phyloP scores from a whole-genome alignment of 2,888 invertebrate species.

The Polia nebulosa region DNA sequence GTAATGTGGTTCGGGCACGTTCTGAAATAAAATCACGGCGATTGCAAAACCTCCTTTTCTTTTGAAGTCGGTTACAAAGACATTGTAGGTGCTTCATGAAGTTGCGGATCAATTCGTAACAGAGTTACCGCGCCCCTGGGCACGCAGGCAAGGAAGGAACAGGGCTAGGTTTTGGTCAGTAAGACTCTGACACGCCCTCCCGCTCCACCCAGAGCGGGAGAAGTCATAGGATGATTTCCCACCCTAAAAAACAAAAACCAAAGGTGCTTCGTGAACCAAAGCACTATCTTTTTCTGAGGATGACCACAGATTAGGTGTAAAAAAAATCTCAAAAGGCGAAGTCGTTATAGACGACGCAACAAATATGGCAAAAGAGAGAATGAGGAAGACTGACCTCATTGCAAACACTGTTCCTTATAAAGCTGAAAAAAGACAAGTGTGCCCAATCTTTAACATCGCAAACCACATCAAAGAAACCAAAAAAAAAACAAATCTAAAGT shows the following conservation, averaged over 20 bases:
- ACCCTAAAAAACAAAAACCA: no score
- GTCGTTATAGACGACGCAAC: no score
- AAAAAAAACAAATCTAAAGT: constrained; percentile 19
- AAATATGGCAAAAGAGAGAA: no score
- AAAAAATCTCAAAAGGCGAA: neutral
- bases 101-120: no score
- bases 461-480: constrained; percentile 28
- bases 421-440: neutral
- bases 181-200: no score
- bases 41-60: neutral
- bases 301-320: no score
- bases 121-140: no score
- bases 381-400: neutral
- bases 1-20: neutral
- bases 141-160: no score
- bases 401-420: neutral
- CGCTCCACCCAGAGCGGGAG: no score
- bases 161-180: no score
- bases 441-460: constrained; percentile 1
- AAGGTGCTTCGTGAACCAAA: neutral
- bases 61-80: neutral
- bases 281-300: neutral
- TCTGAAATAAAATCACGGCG: neutral
- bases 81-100: no score
- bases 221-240: no score